Percentiles rank a stretch among this genome's conserved stretches.
Conservation (phyloP, 2,888 invertebrate species). For the Perizoma flavofasciatum region DNA sequence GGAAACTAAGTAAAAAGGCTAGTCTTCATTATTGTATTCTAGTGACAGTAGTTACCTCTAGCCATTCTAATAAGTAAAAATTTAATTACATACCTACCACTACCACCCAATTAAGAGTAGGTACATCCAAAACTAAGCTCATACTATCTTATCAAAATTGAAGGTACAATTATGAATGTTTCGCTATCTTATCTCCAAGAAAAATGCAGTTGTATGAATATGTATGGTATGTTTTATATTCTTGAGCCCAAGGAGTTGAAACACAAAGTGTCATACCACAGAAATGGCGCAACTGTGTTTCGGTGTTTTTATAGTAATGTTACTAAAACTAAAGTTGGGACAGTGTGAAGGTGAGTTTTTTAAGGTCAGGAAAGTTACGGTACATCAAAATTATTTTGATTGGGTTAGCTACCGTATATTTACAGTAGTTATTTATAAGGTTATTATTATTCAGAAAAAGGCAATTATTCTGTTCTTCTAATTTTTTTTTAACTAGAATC, state of each 20-base stretch:
- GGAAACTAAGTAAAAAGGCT: no score
- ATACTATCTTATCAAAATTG: constrained; percentile 3
- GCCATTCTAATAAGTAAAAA: no score
- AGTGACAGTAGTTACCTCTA: no score
- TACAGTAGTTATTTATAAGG: background rate
- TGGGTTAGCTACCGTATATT: no score
- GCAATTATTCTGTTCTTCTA: background rate
- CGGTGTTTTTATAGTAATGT: constrained; percentile 17
- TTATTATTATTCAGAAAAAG: background rate
- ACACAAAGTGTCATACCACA: constrained; percentile 15
- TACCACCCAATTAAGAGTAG: background rate
- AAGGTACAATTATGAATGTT: constrained; percentile 14
- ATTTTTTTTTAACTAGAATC: constrained; percentile 32
- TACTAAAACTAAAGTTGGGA: constrained; percentile 11
- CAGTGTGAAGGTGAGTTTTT: constrained; percentile 19
- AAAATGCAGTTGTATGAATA: constrained; percentile 19
- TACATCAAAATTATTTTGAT: no score
- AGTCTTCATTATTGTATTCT: no score
- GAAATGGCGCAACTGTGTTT: constrained; percentile 23
- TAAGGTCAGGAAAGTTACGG: background rate
- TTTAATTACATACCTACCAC: no score
- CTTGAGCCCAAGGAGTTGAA: constrained; percentile 3
- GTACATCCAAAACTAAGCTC: constrained; percentile 5
- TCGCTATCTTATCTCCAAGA: constrained; percentile 16
- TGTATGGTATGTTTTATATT: constrained; percentile 16